A percentile compares a stretch with the other conserved stretches of the same genome.
Evolutionary conservation across 2,888 invertebrate species (phyloP).

Genomic region (Spicauda simplicius): DNA sequence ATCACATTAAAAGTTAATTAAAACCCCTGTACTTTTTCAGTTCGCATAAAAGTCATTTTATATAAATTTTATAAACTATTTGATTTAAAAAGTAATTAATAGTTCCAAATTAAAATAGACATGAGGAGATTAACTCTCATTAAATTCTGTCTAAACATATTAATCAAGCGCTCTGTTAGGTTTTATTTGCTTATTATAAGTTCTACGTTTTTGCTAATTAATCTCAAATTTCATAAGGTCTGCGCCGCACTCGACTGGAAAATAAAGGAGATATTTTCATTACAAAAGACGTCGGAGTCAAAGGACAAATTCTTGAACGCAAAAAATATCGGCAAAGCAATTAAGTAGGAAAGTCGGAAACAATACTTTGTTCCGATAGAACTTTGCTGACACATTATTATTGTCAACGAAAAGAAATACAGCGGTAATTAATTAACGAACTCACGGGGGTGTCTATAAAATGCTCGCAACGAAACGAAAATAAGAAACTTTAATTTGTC

Average conservation of each 20-base stretch:
- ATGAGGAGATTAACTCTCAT: too few relatives aligned
- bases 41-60: too few relatives aligned
- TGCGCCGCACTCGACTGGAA: constrained; percentile 13
- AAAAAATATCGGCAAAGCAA: constrained; percentile 37
- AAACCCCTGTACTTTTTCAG: too few relatives aligned
- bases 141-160: not conserved
- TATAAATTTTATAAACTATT: too few relatives aligned
- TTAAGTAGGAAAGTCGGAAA: constrained; percentile 32
- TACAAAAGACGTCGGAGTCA: constrained; percentile 22
- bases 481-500: constrained; percentile 37
- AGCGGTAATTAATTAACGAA: constrained; percentile 40
- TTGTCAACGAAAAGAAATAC: constrained; percentile 38
- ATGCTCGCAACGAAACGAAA: constrained; percentile 28
- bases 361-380: constrained; percentile 26
- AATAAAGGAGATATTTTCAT: constrained; percentile 27
- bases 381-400: constrained; percentile 34
- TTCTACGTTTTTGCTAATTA: constrained; percentile 15
- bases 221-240: constrained; percentile 3
- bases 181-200: not conserved
- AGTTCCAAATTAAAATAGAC: too few relatives aligned
- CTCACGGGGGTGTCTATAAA: constrained; percentile 40
- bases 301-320: constrained; percentile 33
- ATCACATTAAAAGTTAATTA: too few relatives aligned
- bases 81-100: too few relatives aligned
- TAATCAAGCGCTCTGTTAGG: not conserved